Conservation (phyloP, 2,113 vertebrate genomes). For the Nannobrachium achirus region DNA sequence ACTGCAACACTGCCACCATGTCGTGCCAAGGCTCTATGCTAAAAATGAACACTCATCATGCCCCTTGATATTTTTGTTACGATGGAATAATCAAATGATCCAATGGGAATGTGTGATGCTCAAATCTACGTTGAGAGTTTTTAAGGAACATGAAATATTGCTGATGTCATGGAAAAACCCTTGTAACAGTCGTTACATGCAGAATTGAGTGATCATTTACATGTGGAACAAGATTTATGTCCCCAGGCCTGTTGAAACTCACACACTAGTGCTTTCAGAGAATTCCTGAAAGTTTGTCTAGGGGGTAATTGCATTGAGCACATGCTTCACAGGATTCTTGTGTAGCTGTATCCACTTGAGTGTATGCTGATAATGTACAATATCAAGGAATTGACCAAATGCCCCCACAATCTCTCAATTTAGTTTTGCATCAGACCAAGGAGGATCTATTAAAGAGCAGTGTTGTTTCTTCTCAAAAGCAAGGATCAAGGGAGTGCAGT, state of each 20-base stretch:
- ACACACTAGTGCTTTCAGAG: background rate
- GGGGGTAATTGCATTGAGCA: constrained; percentile 35
- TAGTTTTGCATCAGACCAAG: constrained; percentile 34
- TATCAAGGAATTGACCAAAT: constrained; percentile 33
- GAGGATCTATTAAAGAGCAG: constrained; percentile 37
- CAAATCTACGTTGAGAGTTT: background rate
- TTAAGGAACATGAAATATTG: background rate
- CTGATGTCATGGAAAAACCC: background rate
- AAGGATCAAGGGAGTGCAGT: constrained; percentile 51
- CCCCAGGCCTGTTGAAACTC: background rate
- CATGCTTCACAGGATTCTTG: constrained; percentile 35
- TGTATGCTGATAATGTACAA: constrained; percentile 20
- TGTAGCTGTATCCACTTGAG: constrained; percentile 23
- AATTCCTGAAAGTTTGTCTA: constrained; percentile 16
- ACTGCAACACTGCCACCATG: constrained; percentile 10
- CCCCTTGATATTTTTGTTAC: background rate
- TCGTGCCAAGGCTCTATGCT: background rate
- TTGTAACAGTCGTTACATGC: too few relatives aligned
- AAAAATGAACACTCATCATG: background rate
- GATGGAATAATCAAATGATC: background rate
- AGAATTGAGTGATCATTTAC: too few relatives aligned
- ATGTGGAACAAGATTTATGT: background rate
- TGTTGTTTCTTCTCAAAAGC: constrained; percentile 49
- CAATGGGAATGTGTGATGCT: background rate
- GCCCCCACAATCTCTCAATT: constrained; percentile 6